These are phyloP conservation scores for Setophaga coronata DNA, from an alignment of 2,113 vertebrate species.

Conservation along the genomic window DNA sequence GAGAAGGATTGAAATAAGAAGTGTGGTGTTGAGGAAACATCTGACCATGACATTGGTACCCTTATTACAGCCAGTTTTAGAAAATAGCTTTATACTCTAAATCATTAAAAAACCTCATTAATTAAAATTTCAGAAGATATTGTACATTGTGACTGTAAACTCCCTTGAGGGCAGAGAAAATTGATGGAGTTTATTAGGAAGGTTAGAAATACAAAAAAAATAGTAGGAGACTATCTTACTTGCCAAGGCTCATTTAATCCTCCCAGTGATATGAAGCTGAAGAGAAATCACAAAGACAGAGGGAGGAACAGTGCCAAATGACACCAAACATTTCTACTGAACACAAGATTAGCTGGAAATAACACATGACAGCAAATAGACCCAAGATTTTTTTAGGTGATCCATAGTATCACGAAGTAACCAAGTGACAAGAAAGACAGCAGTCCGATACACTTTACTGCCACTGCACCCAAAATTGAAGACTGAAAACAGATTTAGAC, in stretches of 20 bases:
- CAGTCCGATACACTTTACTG: background rate
- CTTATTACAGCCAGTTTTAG: background rate
- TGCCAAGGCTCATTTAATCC: constrained; percentile 38
- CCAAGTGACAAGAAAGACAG: background rate
- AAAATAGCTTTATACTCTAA: background rate
- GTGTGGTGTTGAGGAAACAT: background rate
- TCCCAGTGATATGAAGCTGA: background rate
- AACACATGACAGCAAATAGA: background rate
- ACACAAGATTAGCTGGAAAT: background rate
- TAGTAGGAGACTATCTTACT: background rate
- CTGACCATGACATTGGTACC: background rate
- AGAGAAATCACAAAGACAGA: constrained; percentile 9
- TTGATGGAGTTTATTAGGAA: background rate
- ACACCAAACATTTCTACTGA: background rate
- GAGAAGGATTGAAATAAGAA: background rate
- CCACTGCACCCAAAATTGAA: background rate
- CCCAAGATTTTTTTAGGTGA: background rate
- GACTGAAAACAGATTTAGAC: background rate
- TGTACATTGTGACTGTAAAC: background rate
- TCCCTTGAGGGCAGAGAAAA: background rate
- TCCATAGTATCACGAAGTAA: background rate
- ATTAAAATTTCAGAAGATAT: background rate
- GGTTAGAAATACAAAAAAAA: background rate
- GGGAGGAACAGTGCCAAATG: background rate
- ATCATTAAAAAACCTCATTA: background rate